Base-by-base conservation (phyloP, 2,888 invertebrate species). In the Merodon equestris region DNA sequence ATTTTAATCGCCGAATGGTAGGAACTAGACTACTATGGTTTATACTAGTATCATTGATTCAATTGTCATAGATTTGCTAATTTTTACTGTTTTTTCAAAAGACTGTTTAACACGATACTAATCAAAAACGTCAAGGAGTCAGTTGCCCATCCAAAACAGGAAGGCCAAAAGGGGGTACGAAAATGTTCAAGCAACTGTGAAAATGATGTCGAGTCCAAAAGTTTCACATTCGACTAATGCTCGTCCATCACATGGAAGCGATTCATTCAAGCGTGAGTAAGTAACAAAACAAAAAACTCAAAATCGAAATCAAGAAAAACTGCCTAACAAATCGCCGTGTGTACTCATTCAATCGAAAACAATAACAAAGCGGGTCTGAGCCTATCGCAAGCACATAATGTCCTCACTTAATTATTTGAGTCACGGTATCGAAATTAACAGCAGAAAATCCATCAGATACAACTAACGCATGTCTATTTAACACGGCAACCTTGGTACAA, bases 401-500 rank as follows among this genome's bases (percentile, higher is more conserved):
- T 73, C 79, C 68, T 73, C 79, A 74, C 74, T 79, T 79, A 79
- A 79, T 79, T 79, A 79, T 79, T 79, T 79, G 60, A 74, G 79
- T 79, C 79, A 79, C 79, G 79, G 79, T 74, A 79, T 79, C 64
- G 40, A 79, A 79, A 79, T 79, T 79, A 79, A 74, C 73, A 70
- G 68, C 79, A 60, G 56, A 79, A 79, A 79, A 74, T 73, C 51
- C 63, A 70, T 79, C 74, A 74, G 64, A 70, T 64, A 70, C 51
- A 74, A 79, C 68, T 73, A 68, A 70, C 75, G 51, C 66, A 54
- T 72, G 67, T 63, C 72, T 68, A 63, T 53, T 68, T 68, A 73
- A 63, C 58, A 61, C 56, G 50, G 27, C 64, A 74, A 60, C 79
- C 79, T 79, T 79, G 79, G 79, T 74, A 79, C 79, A 79, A 68